Evolutionary conservation across 2,888 invertebrate genomes (phyloP).

Genomic region (Cataglyphis cursor): DNA sequence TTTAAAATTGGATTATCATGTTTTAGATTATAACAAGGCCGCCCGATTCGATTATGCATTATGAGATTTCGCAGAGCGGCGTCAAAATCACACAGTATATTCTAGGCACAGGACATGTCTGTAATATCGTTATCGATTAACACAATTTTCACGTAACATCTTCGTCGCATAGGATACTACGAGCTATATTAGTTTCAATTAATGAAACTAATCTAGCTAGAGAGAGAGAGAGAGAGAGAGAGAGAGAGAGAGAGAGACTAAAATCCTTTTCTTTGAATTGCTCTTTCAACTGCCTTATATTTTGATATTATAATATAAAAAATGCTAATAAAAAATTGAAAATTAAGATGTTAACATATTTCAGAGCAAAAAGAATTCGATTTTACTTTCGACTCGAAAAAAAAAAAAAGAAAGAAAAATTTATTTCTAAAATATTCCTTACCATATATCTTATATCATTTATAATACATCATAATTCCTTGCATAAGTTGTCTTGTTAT

Average conservation of each 20-base stretch:
- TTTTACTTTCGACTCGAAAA: not conserved
- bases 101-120: slow-evolving; percentile 22
- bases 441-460: not conserved
- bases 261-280: not conserved
- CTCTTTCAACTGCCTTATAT: not conserved
- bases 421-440: not conserved
- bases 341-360: not conserved
- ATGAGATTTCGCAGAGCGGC: slow-evolving; percentile 36
- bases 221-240: too few species aligned
- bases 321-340: not conserved
- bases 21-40: slow-evolving; percentile 22
- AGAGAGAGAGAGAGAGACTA: too few species aligned
- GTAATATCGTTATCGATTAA: slow-evolving; percentile 43
- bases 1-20: slow-evolving; percentile 24
- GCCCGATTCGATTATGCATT: slow-evolving; percentile 45
- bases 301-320: not conserved
- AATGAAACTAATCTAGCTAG: slow-evolving; percentile 14
- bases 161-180: slow-evolving; percentile 14
- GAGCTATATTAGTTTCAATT: slow-evolving; percentile 14
- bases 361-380: not conserved
- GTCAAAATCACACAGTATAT: slow-evolving; percentile 50
- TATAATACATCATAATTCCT: not conserved
- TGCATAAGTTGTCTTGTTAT: not conserved
- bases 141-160: slow-evolving; percentile 36
- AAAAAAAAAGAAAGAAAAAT: not conserved